Conservation (phyloP, 2,113 vertebrate genomes). For the Motacilla tschutschensis region DNA sequence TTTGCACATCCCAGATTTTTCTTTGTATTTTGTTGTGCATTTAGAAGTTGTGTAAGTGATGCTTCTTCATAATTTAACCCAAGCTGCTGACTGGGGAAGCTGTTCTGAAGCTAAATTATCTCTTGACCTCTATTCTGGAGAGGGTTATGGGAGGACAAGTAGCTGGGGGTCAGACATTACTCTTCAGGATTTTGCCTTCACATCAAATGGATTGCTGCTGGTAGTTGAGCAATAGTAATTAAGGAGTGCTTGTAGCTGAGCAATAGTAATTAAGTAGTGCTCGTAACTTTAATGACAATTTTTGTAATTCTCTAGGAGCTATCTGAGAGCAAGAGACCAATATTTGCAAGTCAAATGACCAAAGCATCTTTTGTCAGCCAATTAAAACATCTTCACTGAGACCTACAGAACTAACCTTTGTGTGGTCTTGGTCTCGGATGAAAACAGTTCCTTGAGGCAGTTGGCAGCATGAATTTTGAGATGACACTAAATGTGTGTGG, state of each 20-base stretch:
- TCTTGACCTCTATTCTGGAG: constrained; percentile 16
- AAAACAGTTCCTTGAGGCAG: constrained; percentile 69
- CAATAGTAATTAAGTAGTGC: constrained; percentile 37
- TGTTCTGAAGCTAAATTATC: constrained; percentile 39
- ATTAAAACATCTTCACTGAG: constrained; percentile 85
- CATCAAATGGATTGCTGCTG: not conserved
- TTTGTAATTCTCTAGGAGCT: constrained; percentile 55
- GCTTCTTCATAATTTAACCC: not conserved
- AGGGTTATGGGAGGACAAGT: not conserved
- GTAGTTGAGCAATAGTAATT: constrained; percentile 30
- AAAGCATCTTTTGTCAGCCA: constrained; percentile 75
- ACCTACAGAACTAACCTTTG: constrained; percentile 87
- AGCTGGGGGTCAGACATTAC: not conserved
- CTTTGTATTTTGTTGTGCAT: not conserved
- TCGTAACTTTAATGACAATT: constrained; percentile 60
- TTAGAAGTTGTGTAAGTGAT: not conserved
- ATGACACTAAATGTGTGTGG: constrained; percentile 89
- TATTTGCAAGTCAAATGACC: constrained; percentile 77
- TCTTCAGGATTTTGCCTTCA: constrained; percentile 20
- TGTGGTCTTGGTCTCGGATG: constrained; percentile 86
- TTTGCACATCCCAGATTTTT: not conserved
- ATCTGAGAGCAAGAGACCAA: constrained; percentile 60
- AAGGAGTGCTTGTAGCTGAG: constrained; percentile 29
- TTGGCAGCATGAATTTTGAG: constrained; percentile 78
- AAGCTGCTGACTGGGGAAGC: not conserved